These are phyloP conservation scores for Mesochorus sp. DNA, from an alignment of 2,888 invertebrate genomes.

Conservation along the genomic window DNA sequence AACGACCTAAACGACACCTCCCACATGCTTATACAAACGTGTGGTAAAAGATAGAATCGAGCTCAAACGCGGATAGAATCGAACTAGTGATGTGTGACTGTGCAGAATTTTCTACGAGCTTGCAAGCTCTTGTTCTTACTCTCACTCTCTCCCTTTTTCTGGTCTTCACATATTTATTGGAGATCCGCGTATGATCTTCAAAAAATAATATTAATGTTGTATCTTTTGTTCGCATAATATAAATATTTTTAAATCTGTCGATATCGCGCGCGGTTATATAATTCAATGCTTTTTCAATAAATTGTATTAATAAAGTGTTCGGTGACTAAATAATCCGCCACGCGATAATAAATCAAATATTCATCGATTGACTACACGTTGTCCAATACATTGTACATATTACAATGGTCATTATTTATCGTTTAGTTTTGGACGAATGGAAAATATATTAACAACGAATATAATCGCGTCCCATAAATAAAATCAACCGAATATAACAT, in stretches of 20 bases:
- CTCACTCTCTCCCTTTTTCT: neutral
- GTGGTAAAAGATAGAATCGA: neutral
- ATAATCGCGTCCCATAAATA: slow-evolving; percentile 68
- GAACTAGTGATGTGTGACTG: neutral
- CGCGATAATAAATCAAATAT: neutral
- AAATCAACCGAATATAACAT: slow-evolving; percentile 50
- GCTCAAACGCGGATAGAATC: neutral
- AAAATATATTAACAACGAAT: slow-evolving; percentile 70
- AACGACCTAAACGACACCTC: neutral
- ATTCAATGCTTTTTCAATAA: too few relatives aligned
- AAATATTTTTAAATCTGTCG: too few relatives aligned
- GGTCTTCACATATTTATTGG: neutral
- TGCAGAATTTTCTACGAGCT: neutral
- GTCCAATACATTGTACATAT: neutral
- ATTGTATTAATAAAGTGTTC: neutral
- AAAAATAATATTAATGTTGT: neutral
- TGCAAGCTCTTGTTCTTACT: neutral
- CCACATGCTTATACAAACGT: neutral
- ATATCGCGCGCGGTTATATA: too few relatives aligned
- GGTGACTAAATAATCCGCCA: neutral
- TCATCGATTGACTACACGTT: neutral
- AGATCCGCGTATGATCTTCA: neutral
- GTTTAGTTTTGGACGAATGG: slow-evolving; percentile 56
- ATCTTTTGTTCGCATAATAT: too few relatives aligned
- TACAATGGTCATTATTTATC: slow-evolving; percentile 63